phyloP scores from a whole-genome alignment of 2,888 invertebrate species.

The Saturnia japonica region DNA sequence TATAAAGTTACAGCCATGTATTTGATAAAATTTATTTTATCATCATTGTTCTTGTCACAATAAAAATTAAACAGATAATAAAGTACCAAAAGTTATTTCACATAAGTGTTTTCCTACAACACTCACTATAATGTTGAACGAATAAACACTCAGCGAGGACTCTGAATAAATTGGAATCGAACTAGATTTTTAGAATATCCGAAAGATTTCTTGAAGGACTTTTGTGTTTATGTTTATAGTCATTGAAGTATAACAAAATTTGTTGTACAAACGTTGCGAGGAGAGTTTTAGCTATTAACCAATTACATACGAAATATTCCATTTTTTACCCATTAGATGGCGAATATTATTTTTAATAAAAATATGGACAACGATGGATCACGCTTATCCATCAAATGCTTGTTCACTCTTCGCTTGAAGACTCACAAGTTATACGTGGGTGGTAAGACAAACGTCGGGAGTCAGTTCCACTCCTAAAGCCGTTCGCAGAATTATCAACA shows the following conservation, averaged over 20 bases:
- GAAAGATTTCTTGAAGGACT: background rate
- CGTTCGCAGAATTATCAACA: too few species aligned
- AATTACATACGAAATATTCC: background rate
- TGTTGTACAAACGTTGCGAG: background rate
- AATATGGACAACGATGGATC: too few species aligned
- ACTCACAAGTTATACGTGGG: too few species aligned
- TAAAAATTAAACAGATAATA: slow-evolving; percentile 31
- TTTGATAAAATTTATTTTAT: too few species aligned
- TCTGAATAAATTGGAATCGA: slow-evolving; percentile 61
- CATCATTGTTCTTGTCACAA: background rate
- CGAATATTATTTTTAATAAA: too few species aligned
- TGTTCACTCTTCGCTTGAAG: too few species aligned
- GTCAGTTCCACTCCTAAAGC: too few species aligned
- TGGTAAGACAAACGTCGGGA: too few species aligned
- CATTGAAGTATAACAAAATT: background rate
- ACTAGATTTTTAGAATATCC: slow-evolving; percentile 9
- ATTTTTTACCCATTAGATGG: too few species aligned
- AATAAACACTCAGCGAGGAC: slow-evolving; percentile 36
- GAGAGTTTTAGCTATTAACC: background rate
- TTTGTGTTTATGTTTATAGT: background rate
- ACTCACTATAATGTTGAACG: slow-evolving; percentile 45
- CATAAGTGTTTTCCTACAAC: slow-evolving; percentile 18
- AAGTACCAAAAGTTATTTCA: slow-evolving; percentile 13
- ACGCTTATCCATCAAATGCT: too few species aligned
- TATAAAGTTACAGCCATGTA: too few species aligned